Percentiles rank a stretch among this genome's conserved stretches.
Evolutionary conservation across 2,888 invertebrate genomes (phyloP).

Genomic region (Xanthorhoe spadicearia): DNA sequence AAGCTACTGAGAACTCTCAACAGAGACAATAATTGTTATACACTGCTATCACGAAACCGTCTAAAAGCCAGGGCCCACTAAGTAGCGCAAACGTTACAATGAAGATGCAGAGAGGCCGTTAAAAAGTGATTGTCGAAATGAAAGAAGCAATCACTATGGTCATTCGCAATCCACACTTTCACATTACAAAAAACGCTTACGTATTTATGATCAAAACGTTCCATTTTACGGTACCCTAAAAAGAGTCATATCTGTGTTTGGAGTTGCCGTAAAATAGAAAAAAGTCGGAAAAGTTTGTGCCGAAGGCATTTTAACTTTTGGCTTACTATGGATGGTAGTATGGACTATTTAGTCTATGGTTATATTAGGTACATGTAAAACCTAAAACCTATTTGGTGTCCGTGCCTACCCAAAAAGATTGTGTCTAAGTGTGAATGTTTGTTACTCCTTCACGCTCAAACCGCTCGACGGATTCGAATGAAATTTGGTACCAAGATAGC

Average conservation of each 20-base stretch:
- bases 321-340: too few species aligned
- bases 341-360: too few species aligned
- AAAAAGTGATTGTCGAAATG: conserved; percentile 32
- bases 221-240: conserved; percentile 45
- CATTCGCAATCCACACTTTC: conserved; percentile 36
- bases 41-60: neutral
- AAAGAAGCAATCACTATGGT: conserved; percentile 36
- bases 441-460: too few species aligned
- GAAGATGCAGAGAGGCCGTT: conserved; percentile 28
- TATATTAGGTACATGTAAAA: too few species aligned
- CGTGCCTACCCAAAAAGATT: too few species aligned
- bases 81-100: conserved; percentile 17
- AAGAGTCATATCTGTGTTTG: conserved; percentile 36
- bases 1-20: neutral
- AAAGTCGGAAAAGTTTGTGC: conserved; percentile 16
- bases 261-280: conserved; percentile 4
- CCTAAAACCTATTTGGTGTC: too few species aligned
- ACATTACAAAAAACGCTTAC: conserved; percentile 37
- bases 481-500: too few species aligned
- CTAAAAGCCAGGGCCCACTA: conserved; percentile 6
- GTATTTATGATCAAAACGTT: conserved; percentile 40
- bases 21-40: neutral
- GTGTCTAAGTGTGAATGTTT: too few species aligned
- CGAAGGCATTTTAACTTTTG: too few species aligned
- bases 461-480: too few species aligned